Evolutionary conservation across 2,113 vertebrate genomes (phyloP).

Genomic region (Blennius ocellaris): DNA sequence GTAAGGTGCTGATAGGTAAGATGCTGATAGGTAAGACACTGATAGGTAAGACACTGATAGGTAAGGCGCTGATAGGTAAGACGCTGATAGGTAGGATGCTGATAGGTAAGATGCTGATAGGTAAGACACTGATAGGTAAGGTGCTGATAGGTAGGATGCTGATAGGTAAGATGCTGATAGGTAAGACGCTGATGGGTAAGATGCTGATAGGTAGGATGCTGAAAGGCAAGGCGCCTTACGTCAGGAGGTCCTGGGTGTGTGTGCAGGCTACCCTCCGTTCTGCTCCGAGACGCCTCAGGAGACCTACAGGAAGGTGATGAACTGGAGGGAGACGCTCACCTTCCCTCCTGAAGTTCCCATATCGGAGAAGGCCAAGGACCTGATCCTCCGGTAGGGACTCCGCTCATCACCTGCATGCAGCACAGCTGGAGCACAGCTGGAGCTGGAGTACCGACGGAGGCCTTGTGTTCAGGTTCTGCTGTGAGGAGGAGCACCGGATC

Average conservation of each 20-base stretch:
- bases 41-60: slow-evolving; percentile 98
- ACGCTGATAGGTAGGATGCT: slow-evolving; percentile 98
- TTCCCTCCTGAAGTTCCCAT: slow-evolving; percentile 98
- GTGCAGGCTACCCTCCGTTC: slow-evolving; percentile 95
- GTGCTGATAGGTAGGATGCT: slow-evolving; percentile 98
- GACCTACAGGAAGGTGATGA: slow-evolving; percentile 99
- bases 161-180: slow-evolving; percentile 98
- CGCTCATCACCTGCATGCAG: no score
- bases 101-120: slow-evolving; percentile 98
- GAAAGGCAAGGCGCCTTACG: no score
- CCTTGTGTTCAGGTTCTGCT: slow-evolving; percentile 91
- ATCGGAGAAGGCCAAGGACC: slow-evolving; percentile 98
- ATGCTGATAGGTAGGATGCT: slow-evolving; percentile 98
- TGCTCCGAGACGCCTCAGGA: slow-evolving; percentile 99
- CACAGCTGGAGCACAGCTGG: not conserved
- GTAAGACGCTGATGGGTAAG: slow-evolving; percentile 98
- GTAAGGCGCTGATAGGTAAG: slow-evolving; percentile 98
- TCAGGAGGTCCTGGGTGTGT: not conserved
- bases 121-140: slow-evolving; percentile 98
- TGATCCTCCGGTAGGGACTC: slow-evolving; percentile 91
- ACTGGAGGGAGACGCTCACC: slow-evolving; percentile 96
- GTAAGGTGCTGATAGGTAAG: slow-evolving; percentile 98
- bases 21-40: slow-evolving; percentile 99
- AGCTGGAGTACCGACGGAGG: no score
- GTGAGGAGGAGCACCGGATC: slow-evolving; percentile 95